These are phyloP conservation scores for Cremastinae sp. DNA, from an alignment of 2,888 invertebrate species.

Conservation along the genomic window DNA sequence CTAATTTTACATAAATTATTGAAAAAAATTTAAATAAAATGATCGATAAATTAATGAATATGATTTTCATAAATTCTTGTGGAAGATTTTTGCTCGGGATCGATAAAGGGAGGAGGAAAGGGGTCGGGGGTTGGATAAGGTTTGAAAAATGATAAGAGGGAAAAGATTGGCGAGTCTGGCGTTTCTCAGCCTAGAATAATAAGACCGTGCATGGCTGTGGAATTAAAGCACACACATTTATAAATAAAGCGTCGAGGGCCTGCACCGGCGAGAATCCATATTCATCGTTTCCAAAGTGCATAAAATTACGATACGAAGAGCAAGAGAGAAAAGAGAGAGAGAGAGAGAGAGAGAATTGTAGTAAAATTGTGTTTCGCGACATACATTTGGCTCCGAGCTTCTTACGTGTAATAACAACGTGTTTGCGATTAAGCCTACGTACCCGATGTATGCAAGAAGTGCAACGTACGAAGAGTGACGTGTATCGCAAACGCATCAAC, in stretches of 20 bases:
- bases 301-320: constrained; percentile 76
- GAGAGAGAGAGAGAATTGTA: constrained; percentile 31
- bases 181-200: constrained; percentile 5
- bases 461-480: too few species aligned
- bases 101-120: constrained; percentile 20
- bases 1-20: too few species aligned
- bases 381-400: constrained; percentile 19
- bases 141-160: constrained; percentile 30
- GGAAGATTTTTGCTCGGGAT: not conserved
- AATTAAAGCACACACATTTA: constrained; percentile 62
- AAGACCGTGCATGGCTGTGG: constrained; percentile 5
- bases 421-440: constrained; percentile 27
- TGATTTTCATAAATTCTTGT: too few species aligned
- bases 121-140: not conserved
- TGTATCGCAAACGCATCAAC: constrained; percentile 37
- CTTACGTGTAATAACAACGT: constrained; percentile 48
- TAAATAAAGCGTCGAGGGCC: constrained; percentile 39
- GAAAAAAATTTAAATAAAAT: too few species aligned
- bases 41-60: too few species aligned
- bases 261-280: constrained; percentile 74
- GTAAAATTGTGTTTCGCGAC: constrained; percentile 24
- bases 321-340: constrained; percentile 32
- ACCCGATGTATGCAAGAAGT: not conserved
- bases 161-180: constrained; percentile 19
- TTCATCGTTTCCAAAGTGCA: constrained; percentile 76